Evolutionary conservation across 2,797 vertebrate genomes (phyloP), one percentile per base, ranked within the genome.

Genomic region (Danionella dracula): DNA sequence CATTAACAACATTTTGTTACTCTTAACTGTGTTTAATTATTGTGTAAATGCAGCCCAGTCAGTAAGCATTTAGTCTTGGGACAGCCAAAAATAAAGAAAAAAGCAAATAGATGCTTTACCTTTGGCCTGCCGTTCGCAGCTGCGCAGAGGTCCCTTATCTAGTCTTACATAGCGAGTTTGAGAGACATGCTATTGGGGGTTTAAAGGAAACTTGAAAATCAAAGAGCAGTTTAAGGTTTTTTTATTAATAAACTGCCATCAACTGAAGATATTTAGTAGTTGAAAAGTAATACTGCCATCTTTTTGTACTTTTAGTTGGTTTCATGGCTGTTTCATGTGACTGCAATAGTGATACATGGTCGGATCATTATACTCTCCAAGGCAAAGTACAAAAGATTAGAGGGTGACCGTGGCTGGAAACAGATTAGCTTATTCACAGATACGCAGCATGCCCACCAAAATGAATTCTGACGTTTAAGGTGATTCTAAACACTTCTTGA

Each of bases 331-430:
- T n/a, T n/a, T n/a, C n/a, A n/a, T n/a, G n/a, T n/a, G n/a, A n/a
- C n/a, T n/a, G n/a, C n/a, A n/a, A n/a, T n/a, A n/a, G n/a, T n/a
- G n/a, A n/a, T n/a, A n/a, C n/a, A n/a, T 42, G 56, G 29, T 51
- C 58, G 54, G 35, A 69, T 63, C 62, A 55, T 35, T 66, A 40
- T 41, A 38, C 34, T 50, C 40, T 49, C 55, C 50, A 65, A 70
- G 65, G 21, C 69, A 70, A 75, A 75, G 72, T 70, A 17, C 76
- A 72, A 16, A 46, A 70, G 66, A 75, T 67, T 72, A 72, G 21
- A 46, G 20, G 13, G 20, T 17, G 40, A 21, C 5, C 38, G 32
- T 7, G 13, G 50, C 42, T 37, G 29, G 49, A 53, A 42, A 35
- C 35, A 27, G 53, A 67, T 68, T 62, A 63, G 31, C 53, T 31